phyloP scores from a whole-genome alignment of 2,888 invertebrate genomes.

The Thecocarcelia acutangulata region DNA sequence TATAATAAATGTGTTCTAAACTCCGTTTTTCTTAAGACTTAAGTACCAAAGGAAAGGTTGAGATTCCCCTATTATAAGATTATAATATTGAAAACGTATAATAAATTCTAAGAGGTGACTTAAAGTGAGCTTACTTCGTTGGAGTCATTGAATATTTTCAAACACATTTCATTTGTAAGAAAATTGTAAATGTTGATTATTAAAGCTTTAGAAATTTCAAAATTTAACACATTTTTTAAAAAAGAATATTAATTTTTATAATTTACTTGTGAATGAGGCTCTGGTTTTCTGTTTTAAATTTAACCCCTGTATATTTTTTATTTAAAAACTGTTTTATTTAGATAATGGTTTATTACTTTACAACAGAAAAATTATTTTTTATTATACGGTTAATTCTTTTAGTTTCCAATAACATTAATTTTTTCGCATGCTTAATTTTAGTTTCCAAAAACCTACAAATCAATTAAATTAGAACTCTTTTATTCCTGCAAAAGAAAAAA shows the following conservation, averaged over 20 bases:
- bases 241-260: conserved; percentile 9
- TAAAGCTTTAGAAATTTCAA: background rate
- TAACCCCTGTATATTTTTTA: conserved; percentile 23
- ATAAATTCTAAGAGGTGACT: no score
- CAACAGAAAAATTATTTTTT: background rate
- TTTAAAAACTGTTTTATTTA: background rate
- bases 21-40: no score
- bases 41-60: no score
- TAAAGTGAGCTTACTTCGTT: no score
- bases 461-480: conserved; percentile 12
- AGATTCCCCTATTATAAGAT: no score
- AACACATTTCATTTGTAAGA: conserved; percentile 61
- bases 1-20: no score
- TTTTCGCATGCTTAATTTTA: conserved; percentile 45
- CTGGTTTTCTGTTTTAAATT: conserved; percentile 21
- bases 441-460: conserved; percentile 12
- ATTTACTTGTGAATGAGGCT: conserved; percentile 14
- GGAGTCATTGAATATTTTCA: no score
- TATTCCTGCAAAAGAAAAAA: background rate
- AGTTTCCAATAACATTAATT: conserved; percentile 14
- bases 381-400: conserved; percentile 4
- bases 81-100: no score
- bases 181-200: no score
- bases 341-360: background rate
- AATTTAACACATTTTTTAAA: conserved; percentile 17